These are phyloP conservation scores for Colossoma macropomum DNA, from an alignment of 2,113 vertebrate species.

Conservation along the genomic window DNA sequence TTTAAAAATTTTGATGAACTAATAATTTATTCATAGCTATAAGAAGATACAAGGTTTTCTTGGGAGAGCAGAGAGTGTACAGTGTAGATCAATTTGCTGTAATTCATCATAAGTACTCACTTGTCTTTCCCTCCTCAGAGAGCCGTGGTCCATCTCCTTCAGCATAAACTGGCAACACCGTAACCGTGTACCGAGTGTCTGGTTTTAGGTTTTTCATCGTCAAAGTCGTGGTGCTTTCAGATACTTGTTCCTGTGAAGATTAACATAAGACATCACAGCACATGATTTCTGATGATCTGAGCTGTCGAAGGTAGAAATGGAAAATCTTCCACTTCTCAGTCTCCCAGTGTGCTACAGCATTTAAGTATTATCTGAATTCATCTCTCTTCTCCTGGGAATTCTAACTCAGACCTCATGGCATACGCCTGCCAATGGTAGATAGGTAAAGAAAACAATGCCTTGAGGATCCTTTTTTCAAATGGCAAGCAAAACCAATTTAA, in stretches of 20 bases:
- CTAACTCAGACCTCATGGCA: conserved; percentile 8
- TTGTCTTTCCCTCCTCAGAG: conserved; percentile 84
- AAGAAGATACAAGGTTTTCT: too few species aligned
- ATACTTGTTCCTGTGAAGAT: conserved; percentile 83
- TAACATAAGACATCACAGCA: conserved; percentile 1
- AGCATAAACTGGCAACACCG: conserved; percentile 88
- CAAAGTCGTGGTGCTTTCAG: conserved; percentile 90
- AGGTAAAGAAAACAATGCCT: conserved; percentile 26
- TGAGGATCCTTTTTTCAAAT: background rate
- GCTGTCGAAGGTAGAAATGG: background rate
- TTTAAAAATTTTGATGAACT: too few species aligned
- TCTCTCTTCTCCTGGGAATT: background rate
- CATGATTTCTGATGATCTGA: background rate
- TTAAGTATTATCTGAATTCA: conserved; percentile 6
- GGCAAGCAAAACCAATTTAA: conserved; percentile 33
- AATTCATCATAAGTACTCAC: conserved; percentile 75
- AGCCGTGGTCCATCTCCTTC: conserved; percentile 91
- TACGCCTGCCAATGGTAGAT: conserved; percentile 26
- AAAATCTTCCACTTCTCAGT: background rate
- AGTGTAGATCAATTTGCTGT: too few species aligned
- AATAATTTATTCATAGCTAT: too few species aligned
- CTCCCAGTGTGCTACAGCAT: background rate
- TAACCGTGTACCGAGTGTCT: conserved; percentile 86
- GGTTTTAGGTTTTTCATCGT: conserved; percentile 85
- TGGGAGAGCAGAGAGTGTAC: too few species aligned